These are phyloP conservation scores for Hydrophis major DNA, from an alignment of 2,797 vertebrate genomes.

Conservation along the genomic window DNA sequence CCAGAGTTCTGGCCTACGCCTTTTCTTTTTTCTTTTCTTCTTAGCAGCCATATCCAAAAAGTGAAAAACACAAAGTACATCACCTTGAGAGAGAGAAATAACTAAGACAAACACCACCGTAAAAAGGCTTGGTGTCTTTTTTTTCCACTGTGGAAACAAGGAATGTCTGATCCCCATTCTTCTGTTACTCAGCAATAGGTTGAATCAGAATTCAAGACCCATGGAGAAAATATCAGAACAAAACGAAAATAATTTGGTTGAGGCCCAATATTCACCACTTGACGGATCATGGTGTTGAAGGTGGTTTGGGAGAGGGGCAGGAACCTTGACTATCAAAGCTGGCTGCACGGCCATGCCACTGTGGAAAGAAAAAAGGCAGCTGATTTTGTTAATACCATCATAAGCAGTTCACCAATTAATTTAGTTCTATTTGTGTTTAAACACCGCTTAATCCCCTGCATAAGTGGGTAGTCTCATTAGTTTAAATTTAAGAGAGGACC, in stretches of 20 bases:
- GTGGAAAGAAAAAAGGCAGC: constrained; percentile 43
- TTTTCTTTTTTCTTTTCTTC: background rate
- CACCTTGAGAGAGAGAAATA: constrained; percentile 71
- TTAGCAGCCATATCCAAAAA: constrained; percentile 47
- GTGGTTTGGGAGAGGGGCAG: constrained; percentile 90
- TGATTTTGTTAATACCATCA: background rate
- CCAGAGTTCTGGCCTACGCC: constrained; percentile 10
- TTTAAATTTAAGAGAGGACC: background rate
- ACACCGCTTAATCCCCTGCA: background rate
- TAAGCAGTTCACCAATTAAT: background rate
- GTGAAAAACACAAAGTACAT: constrained; percentile 68
- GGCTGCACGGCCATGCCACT: constrained; percentile 95
- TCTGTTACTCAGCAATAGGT: constrained; percentile 36
- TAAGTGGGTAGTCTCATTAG: background rate
- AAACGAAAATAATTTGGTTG: constrained; percentile 35
- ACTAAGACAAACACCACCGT: constrained; percentile 71
- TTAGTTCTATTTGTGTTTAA: background rate
- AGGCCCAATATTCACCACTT: constrained; percentile 29
- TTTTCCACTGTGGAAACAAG: constrained; percentile 46
- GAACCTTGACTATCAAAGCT: constrained; percentile 98
- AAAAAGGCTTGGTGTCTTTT: constrained; percentile 59
- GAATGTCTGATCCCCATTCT: constrained; percentile 23
- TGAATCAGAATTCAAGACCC: constrained; percentile 52
- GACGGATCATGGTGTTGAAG: constrained; percentile 83
- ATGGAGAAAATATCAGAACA: constrained; percentile 24